Evolutionary conservation across 2,797 vertebrate species (phyloP), one percentile per base, ranked within the genome.

Genomic region (Cheirogaleus major): DNA sequence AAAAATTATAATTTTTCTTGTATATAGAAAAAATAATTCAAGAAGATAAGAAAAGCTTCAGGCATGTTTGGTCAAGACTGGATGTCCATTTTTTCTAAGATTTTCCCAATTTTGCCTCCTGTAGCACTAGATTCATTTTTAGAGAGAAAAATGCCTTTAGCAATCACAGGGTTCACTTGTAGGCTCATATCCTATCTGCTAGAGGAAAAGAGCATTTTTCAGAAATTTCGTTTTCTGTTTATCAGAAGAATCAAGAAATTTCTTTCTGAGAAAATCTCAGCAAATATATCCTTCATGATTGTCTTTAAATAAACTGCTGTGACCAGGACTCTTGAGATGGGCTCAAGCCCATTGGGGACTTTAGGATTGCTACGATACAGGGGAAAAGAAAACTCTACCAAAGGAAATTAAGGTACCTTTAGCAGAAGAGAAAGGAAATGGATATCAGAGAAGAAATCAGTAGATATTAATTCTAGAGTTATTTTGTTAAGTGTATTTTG

Each of bases 291-390:
- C 6, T 91, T 89, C 61, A 50, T 65, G 17, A 4, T 32, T 80
- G 22, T 73, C 15, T 95, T 81, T 67, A 57, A 80, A 89, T 15
- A 22, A 45, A 25, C 11, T 22, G 15, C 18, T 86, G 17, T 73
- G 32, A 63, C 30, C 80, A 48, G 9, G 13, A 59, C 18, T 32
- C 72, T 87, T 52, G 8, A n/a, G 25, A 61, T 43, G 81, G 65
- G 35, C 18, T 76, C 17, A 55, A 55, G 10, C 2, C 23, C 4
- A 0, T 15, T 35, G 0, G 12, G 30, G 6, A 43, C 0, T 22
- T 91, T 7, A 27, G 25, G n/a, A 80, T 2, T 57, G 27, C 18
- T 55, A 32, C 8, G 67, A 7, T 14, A 75, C 1, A 50, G n/a
- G 10, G 4, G 18, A 82, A 61, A 69, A 35, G 10, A 1, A 59